Percentiles rank a stretch among this genome's conserved stretches.
Conservation (phyloP, 2,888 invertebrate genomes). For the Volucella zonaria region DNA sequence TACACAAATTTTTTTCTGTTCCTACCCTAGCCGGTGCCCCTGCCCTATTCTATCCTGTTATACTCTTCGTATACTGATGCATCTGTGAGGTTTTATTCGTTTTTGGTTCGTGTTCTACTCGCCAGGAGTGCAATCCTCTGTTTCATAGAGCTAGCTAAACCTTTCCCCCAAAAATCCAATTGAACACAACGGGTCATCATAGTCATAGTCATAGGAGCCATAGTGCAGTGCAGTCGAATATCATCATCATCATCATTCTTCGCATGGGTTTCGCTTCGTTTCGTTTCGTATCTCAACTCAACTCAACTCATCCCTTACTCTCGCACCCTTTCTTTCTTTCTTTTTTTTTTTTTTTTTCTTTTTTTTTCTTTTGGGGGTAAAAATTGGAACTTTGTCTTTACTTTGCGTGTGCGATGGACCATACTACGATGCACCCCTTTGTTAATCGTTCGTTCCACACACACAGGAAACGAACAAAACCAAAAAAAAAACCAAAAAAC, state of each 20-base stretch:
- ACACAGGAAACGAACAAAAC: constrained; percentile 24
- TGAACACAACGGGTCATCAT: constrained; percentile 54
- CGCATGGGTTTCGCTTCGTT: constrained; percentile 45
- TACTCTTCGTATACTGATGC: constrained; percentile 30
- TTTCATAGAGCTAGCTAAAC: constrained; percentile 53
- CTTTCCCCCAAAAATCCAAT: constrained; percentile 58
- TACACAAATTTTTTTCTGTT: constrained; percentile 56
- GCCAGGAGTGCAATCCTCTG: constrained; percentile 55
- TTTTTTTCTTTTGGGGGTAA: constrained; percentile 54
- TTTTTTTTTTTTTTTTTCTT: not conserved
- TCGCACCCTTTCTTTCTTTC: constrained; percentile 39
- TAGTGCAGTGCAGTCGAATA: constrained; percentile 52
- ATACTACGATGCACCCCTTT: constrained; percentile 73
- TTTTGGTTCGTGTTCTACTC: constrained; percentile 21
- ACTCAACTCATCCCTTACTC: constrained; percentile 47
- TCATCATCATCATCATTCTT: constrained; percentile 67
- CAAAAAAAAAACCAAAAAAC: constrained; percentile 24
- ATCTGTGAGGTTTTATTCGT: constrained; percentile 38
- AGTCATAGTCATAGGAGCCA: not conserved
- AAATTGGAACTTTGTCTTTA: constrained; percentile 74
- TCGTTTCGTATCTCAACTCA: constrained; percentile 8
- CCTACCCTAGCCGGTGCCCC: constrained; percentile 40
- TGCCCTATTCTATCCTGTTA: constrained; percentile 33
- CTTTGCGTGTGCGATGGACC: constrained; percentile 72
- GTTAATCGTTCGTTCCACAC: constrained; percentile 71